phyloP scores from a whole-genome alignment of 2,113 vertebrate genomes.

The Ariopsis seemanni region DNA sequence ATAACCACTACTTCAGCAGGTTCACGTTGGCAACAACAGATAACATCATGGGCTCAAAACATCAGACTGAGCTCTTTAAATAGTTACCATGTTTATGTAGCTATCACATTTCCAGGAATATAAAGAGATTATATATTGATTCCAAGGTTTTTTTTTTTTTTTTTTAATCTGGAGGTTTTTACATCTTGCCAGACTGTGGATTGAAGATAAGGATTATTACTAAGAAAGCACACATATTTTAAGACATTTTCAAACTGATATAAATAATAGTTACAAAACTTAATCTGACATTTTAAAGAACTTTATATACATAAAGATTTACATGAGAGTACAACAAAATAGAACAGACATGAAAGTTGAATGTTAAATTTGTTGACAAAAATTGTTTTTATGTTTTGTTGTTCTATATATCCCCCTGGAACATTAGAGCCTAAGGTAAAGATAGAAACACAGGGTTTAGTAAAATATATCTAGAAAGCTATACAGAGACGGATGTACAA shows the following conservation, averaged over 20 bases:
- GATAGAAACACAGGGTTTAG: not conserved
- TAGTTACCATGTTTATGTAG: not conserved
- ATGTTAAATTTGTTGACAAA: not conserved
- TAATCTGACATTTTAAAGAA: constrained; percentile 58
- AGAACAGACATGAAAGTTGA: not conserved
- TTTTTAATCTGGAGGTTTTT: constrained; percentile 31
- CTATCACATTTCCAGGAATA: constrained; percentile 57
- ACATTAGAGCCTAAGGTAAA: not conserved
- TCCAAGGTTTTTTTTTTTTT: constrained; percentile 61
- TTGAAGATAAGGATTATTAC: constrained; percentile 37
- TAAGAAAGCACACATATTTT: constrained; percentile 38
- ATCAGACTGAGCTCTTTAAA: constrained; percentile 14
- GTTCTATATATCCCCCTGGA: not conserved
- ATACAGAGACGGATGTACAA: not conserved
- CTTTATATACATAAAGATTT: not conserved
- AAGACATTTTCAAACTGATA: not conserved
- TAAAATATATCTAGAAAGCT: not conserved
- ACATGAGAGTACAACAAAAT: not conserved
- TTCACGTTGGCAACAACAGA: constrained; percentile 46
- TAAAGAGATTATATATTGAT: constrained; percentile 62
- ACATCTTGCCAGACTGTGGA: constrained; percentile 16
- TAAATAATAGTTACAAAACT: constrained; percentile 40
- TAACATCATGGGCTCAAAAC: constrained; percentile 27
- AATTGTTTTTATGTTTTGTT: not conserved
- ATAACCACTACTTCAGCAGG: constrained; percentile 6